Base-by-base conservation (phyloP, 2,888 invertebrate genomes). In the Lasius fuliginosus region DNA sequence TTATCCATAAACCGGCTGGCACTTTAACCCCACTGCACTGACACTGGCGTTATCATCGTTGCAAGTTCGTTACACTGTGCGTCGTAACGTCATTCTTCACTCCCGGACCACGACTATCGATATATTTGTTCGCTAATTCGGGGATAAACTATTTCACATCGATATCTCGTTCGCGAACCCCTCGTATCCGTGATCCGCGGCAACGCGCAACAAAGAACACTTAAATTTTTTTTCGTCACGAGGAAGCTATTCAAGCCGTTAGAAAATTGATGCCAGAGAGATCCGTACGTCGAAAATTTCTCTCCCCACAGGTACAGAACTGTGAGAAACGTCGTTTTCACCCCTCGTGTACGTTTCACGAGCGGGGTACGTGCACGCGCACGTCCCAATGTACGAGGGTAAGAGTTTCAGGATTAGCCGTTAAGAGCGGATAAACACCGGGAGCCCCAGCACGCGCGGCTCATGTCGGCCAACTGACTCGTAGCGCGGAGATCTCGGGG, bases 401-500 rank as follows among this genome's bases (percentile, higher is more conserved):
- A 56, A 85, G 83, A 64, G 84, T 75, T 69, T 71, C 33, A 82
- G 76, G 79, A 79, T 71, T 67, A 85, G 81, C 69, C 86, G 84
- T 81, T 58, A 68, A 67, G 46, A 86, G 46, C 36, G 65, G 58
- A 84, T 82, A 76, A 82, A 79, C 86, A 84, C 81, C 86, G 36
- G 23, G 82, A 90, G 86, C 85, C 86, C 87, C 86, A 86, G 86
- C 93, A 89, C 92, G 92, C 92, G 92, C 92, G 93, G 92, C 93
- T 93, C 92, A 90, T 93, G 93, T 92, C 93, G 93, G 92, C 93
- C 92, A 93, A 93, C 93, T 93, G 93, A 92, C 92, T 92, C 88
- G 87, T 82, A 90, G 87, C 88, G 85, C 82, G 84, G 89, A 91
- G 91, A 91, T 90, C 89, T 90, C 87, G 90, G 90, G 90, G 89